Base-by-base conservation (phyloP, 2,113 vertebrate genomes). In the Aegotheles bennettii region DNA sequence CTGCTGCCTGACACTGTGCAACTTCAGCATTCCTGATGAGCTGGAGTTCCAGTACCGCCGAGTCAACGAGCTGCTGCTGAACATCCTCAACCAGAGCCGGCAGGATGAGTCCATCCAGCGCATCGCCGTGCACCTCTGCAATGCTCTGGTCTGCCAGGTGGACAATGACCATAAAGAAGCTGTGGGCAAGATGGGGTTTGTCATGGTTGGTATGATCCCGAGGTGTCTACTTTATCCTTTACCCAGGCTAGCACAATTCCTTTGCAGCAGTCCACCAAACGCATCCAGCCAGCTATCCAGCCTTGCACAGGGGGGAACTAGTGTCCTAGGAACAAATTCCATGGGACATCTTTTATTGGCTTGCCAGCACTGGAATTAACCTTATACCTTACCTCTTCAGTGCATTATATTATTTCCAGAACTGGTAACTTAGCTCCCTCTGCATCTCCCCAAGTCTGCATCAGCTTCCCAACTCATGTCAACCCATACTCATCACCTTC, bases 71-170 rank as follows among this genome's bases (percentile, higher is more conserved):
- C 98, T 99, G 68, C 98, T 99, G 88, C 98, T 99, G 31, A 99
- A 98, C 95, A 99, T 99, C 94, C 98, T 99, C 87, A 99, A 98
- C 97, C 99, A 99, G 15, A 98, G 98, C 2, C 97, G 99, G 81
- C 99, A 99, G 97, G 99, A 99, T 2, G 99, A 99, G 97, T 99
- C 99, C 3, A 99, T 99, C 98, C 99, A 99, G 98, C 99, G 99
- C 77, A 99, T 99, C 1, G 99, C 99, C 0, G 99, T 99, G 65
- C 99, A 99, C 94, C 98, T 99, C 84, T 99, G 99, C 96, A 99
- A 99, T 0, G 99, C 99, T 36, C 95, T 99, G 93, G 99, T 99
- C 95, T 99, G 99, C 97, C 99, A 99, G 98, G 99, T 99, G 97
- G 99, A 99, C 98, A 99, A 99, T 3, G 99, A 99, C 92, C 99